Conservation (phyloP, 1,140 invertebrate genomes). For the Bacillus rossius region DNA sequence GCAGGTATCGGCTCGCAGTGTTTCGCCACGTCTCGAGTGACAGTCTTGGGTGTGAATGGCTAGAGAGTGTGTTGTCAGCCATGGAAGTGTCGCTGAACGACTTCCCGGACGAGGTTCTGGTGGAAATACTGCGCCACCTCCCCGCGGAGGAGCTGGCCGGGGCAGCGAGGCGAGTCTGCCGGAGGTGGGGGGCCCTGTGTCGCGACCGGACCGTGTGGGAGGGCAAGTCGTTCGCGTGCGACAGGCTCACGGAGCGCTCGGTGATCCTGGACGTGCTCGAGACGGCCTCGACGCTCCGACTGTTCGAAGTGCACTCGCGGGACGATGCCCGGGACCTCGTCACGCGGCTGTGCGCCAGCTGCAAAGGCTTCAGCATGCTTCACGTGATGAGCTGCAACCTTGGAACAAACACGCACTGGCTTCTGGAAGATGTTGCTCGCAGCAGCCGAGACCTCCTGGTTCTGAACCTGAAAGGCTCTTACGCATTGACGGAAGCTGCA, state of each 20-base stretch:
- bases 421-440: not conserved
- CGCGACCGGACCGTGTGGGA: conserved; percentile 9
- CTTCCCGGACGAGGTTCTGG: conserved; percentile 16
- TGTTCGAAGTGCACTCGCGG: not conserved
- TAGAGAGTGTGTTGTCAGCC: too few species aligned
- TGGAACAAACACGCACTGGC: not conserved
- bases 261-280: not conserved
- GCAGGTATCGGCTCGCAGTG: too few species aligned
- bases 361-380: not conserved
- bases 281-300: not conserved
- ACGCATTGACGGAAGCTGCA: not conserved
- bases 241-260: not conserved
- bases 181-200: conserved; percentile 3
- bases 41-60: too few species aligned
- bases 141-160: not conserved
- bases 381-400: not conserved
- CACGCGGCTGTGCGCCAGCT: not conserved
- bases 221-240: conserved; percentile 1
- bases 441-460: not conserved
- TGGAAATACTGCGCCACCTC: conserved; percentile 16
- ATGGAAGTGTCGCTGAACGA: too few species aligned
- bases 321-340: not conserved
- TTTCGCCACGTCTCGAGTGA: too few species aligned
- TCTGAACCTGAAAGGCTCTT: not conserved
- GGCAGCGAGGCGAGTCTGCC: conserved; percentile 5